These are phyloP conservation scores for Larimichthys crocea DNA, from an alignment of 2,113 vertebrate genomes.

Conservation along the genomic window DNA sequence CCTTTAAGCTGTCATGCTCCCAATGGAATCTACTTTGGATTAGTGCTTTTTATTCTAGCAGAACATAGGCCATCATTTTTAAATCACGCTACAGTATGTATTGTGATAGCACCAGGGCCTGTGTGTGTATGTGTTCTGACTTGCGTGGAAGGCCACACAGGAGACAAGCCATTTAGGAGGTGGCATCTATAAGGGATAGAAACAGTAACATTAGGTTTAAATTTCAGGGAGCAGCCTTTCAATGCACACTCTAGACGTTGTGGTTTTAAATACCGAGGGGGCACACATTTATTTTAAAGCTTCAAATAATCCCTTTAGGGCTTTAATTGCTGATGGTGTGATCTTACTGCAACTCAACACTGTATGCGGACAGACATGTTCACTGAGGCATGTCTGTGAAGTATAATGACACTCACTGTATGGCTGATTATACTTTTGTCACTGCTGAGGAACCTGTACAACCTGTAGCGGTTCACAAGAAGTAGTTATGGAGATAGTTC, in stretches of 20 bases:
- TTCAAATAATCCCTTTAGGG: conserved; percentile 55
- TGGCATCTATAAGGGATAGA: conserved; percentile 38
- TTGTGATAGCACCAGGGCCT: background rate
- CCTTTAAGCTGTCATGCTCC: background rate
- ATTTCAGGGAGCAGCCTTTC: conserved; percentile 58
- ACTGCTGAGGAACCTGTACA: conserved; percentile 21
- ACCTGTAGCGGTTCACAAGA: background rate
- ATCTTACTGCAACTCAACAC: conserved; percentile 67
- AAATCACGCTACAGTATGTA: background rate
- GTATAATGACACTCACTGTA: conserved; percentile 26
- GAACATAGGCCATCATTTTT: background rate
- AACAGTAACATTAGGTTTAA: conserved; percentile 51
- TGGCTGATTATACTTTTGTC: conserved; percentile 29
- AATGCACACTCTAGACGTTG: conserved; percentile 25
- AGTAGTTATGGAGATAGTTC: no score
- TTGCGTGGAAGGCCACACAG: conserved; percentile 38
- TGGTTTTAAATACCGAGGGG: conserved; percentile 48
- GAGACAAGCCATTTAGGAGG: conserved; percentile 41
- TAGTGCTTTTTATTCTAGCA: background rate
- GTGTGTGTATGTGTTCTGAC: conserved; percentile 35
- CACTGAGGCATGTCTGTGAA: conserved; percentile 38
- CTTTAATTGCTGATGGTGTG: conserved; percentile 64
- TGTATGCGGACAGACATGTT: conserved; percentile 49
- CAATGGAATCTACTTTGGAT: background rate
- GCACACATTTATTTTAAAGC: conserved; percentile 65